Evolutionary conservation across 2,888 invertebrate genomes (phyloP).

Genomic region (Agriopis aurantiaria): DNA sequence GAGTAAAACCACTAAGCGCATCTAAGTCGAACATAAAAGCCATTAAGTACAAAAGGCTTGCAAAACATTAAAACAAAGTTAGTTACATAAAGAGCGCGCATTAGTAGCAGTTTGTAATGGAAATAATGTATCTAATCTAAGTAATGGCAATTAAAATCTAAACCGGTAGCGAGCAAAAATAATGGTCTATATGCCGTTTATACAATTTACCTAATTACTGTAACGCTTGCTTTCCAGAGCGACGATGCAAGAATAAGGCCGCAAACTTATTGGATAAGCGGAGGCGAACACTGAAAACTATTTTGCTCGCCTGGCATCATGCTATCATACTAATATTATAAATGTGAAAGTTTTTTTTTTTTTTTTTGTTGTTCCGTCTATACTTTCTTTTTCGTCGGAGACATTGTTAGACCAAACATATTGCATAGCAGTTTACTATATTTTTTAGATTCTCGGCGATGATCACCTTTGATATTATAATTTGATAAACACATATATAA

Average conservation of each 20-base stretch:
- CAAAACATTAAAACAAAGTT: slow-evolving; percentile 54
- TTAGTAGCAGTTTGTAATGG: slow-evolving; percentile 54
- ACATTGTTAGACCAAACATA: too few relatives aligned
- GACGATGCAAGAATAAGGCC: slow-evolving; percentile 60
- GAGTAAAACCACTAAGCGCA: not conserved
- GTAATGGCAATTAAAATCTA: slow-evolving; percentile 67
- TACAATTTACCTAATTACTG: slow-evolving; percentile 76
- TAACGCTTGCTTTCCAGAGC: slow-evolving; percentile 69
- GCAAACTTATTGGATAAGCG: slow-evolving; percentile 17
- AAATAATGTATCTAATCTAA: slow-evolving; percentile 60
- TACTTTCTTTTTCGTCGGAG: too few relatives aligned
- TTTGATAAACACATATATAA: too few relatives aligned
- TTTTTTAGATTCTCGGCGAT: too few relatives aligned
- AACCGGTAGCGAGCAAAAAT: slow-evolving; percentile 67
- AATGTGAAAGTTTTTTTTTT: too few relatives aligned
- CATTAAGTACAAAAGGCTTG: slow-evolving; percentile 33
- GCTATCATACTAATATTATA: too few relatives aligned
- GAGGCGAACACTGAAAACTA: not conserved
- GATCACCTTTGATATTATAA: too few relatives aligned
- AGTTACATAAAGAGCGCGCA: slow-evolving; percentile 57
- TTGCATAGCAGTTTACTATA: too few relatives aligned
- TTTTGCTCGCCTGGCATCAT: not conserved
- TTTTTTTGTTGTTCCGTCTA: too few relatives aligned
- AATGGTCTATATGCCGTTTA: slow-evolving; percentile 71
- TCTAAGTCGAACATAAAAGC: slow-evolving; percentile 4